Percentiles rank a stretch among this genome's conserved stretches.
Conservation (phyloP, 2,113 vertebrate genomes). For the Anarrhichthys ocellatus region DNA sequence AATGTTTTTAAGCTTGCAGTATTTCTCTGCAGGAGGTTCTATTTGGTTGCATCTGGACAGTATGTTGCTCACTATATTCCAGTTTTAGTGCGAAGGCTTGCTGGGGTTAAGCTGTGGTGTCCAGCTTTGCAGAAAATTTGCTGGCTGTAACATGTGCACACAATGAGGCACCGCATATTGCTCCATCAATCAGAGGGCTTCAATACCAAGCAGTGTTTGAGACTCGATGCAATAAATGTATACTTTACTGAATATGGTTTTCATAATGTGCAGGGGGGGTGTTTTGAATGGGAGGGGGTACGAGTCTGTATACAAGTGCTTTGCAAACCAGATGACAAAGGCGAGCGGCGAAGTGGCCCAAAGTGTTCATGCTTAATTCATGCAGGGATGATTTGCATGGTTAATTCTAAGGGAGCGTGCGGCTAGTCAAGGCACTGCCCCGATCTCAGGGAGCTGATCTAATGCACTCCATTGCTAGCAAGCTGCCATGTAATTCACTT, state of each 20-base stretch:
- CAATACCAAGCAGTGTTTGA: not conserved
- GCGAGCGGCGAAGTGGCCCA: not conserved
- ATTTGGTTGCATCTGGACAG: not conserved
- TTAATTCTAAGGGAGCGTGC: conserved; percentile 23
- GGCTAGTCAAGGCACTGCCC: conserved; percentile 3
- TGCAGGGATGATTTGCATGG: conserved; percentile 41
- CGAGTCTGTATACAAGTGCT: not conserved
- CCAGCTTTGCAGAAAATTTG: conserved; percentile 33
- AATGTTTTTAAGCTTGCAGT: not conserved
- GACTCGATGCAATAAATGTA: not conserved
- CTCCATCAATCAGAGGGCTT: conserved; percentile 26
- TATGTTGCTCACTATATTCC: not conserved
- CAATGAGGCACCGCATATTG: conserved; percentile 24
- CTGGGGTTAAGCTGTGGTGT: conserved; percentile 25
- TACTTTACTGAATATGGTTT: not conserved
- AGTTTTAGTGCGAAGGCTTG: not conserved
- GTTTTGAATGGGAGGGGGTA: not conserved
- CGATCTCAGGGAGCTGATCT: conserved; percentile 44
- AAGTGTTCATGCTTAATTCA: not conserved
- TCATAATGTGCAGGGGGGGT: not conserved
- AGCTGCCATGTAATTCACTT: conserved; percentile 28
- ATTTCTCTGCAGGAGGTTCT: conserved; percentile 2
- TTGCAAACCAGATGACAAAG: not conserved
- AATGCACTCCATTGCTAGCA: conserved; percentile 30
- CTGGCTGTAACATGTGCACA: conserved; percentile 26